Evolutionary conservation across 2,797 vertebrate genomes (phyloP), one percentile per base, ranked within the genome.

Genomic region (Spinus olivaceus): DNA sequence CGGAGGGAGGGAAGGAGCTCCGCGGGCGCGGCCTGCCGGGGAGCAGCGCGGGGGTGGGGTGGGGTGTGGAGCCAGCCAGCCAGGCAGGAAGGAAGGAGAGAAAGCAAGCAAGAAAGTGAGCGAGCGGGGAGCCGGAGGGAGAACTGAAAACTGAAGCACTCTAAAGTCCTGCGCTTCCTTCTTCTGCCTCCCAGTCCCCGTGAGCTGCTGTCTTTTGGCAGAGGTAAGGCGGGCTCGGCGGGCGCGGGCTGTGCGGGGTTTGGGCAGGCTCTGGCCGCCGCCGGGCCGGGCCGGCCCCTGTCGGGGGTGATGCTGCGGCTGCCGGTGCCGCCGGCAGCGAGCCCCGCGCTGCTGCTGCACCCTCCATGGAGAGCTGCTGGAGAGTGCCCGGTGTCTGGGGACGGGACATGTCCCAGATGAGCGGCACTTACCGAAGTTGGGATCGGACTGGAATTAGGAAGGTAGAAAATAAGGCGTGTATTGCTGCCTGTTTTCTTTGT

Each of bases 21-120:
- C 41, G 41, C 81, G 85, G 95, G 95, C 39, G 88, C 91, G 88
- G 86, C 86, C 67, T 74, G 71, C 59, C 14, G 53, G 53, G 57
- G 86, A 73, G 33, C 71, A 27, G 72, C 37, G 90, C 64, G 76
- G 94, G 91, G 72, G 85, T 35, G 79, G 82, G 66, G 70, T 35
- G 86, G 10, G 79, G 93, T 57, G 91, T 14, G 70, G 59, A 70
- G 67, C 32, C 24, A 12, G 64, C 35, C 12, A 5, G 69, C 60
- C 5, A 42, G 66, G 67, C 4, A 74, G 57, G 71, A 37, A 82
- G 83, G 83, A 50, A 94, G 44, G 32, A 56, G 47, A 60, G 51
- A 72, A 23, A 87, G 61, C 15, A 0, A 56, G 60, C 39, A 8
- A 81, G 73, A 32, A 19, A 59, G 60, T 3, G 23, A 69, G 70